These are phyloP conservation scores for Chloroclysta siterata DNA, from an alignment of 2,888 invertebrate species.

Conservation along the genomic window DNA sequence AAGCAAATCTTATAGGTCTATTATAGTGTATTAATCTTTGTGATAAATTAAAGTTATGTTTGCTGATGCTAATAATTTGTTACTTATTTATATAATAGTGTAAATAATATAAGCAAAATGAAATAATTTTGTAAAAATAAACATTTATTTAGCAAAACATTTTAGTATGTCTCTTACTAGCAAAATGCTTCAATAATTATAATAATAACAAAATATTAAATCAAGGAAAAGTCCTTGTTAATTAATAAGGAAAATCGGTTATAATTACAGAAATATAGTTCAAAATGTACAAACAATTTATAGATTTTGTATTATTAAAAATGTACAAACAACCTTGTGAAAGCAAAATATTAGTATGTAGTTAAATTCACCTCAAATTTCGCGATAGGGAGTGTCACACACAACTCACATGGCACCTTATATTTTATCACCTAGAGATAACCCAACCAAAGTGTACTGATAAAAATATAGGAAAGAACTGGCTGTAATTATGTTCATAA, in stretches of 20 bases:
- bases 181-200: conserved; percentile 26
- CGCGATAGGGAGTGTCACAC: conserved; percentile 74
- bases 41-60: background rate
- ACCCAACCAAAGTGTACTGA: conserved; percentile 79
- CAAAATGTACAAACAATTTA: conserved; percentile 31
- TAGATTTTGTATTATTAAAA: conserved; percentile 17
- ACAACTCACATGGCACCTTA: conserved; percentile 68
- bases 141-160: conserved; percentile 56
- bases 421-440: conserved; percentile 76
- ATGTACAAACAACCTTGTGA: conserved; percentile 29
- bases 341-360: conserved; percentile 28
- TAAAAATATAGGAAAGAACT: conserved; percentile 73
- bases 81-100: background rate
- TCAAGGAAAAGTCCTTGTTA: conserved; percentile 25
- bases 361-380: conserved; percentile 59
- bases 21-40: background rate
- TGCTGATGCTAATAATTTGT: background rate
- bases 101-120: conserved; percentile 34
- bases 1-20: conserved; percentile 12
- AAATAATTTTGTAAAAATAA: conserved; percentile 45
- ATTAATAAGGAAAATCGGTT: conserved; percentile 26
- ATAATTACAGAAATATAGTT: conserved; percentile 23
- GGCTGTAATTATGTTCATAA: conserved; percentile 69
- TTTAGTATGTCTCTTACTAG: conserved; percentile 48
- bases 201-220: conserved; percentile 30